Base-by-base conservation (phyloP, 2,888 invertebrate species). In the Penaeus monodon region DNA sequence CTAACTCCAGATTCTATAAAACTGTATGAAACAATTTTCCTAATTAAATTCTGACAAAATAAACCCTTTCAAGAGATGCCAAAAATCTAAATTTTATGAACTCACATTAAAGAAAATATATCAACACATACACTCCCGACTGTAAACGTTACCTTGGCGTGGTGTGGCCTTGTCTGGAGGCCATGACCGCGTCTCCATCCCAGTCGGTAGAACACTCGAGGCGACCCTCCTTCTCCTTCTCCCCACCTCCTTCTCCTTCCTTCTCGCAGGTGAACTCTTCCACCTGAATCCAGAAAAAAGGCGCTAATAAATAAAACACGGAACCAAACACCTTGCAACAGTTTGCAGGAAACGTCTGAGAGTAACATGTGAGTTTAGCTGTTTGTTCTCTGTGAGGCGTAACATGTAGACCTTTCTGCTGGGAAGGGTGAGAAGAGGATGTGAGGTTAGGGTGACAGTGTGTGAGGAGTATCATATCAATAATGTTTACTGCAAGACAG, bases 151-250 rank as follows among this genome's bases (percentile, higher is more conserved):
- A 89, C 89, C 88, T 89, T 8, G 85, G 89, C 17, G 88, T 84
- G n/a, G 85, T 86, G 57, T 84, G 86, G 57, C 90, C 88, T 44
- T 85, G 90, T 70, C 88, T 84, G 44, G 81, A 84, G 17, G 85
- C 90, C 90, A 86, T 90, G 81, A 84, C 86, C 17, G 86, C 90
- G 66, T 91, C 91, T 17, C 91, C 91, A 66, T 91, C 90, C 86
- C 91, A 91, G 68, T 91, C 91, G 7, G 88, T 85, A 24, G 89
- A 89, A 22, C 81, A 77, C 57, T 89, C 89, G 8, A 89, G 76
- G 33, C 86, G 70, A 0, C 86, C 84, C 17, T 89, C 89, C 65
- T 90, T 88, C 57, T 90, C 90, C 57, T 90, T 90, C 57, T 90
- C 88, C 12, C 88, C 78, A 70, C 77, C 82, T 65, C 88, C 78